Conservation (phyloP, 2,888 invertebrate species). For the Lamproptera curius region DNA sequence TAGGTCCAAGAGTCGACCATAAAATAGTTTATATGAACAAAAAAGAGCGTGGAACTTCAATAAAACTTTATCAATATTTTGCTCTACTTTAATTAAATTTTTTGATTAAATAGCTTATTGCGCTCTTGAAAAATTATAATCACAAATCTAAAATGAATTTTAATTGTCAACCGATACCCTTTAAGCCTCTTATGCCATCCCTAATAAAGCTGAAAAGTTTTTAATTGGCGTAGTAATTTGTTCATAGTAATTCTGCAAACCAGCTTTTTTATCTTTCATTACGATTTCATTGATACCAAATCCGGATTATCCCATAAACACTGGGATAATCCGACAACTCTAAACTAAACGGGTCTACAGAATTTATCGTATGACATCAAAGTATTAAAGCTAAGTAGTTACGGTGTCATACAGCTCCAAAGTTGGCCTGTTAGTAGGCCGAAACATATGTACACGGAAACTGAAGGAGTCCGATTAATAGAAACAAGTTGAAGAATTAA, state of each 20-base stretch:
- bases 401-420: conserved; percentile 11
- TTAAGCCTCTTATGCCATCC: background rate
- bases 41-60: too few species aligned
- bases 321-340: too few species aligned
- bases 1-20: too few species aligned
- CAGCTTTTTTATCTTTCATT: background rate
- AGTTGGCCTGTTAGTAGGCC: conserved; percentile 3
- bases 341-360: conserved; percentile 9
- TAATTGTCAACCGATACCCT: too few species aligned
- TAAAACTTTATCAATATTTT: too few species aligned
- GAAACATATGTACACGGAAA: conserved; percentile 6
- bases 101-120: too few species aligned
- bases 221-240: background rate
- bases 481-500: conserved; percentile 21
- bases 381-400: conserved; percentile 16
- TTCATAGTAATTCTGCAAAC: background rate
- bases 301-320: conserved; percentile 2
- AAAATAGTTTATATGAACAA: too few species aligned
- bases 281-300: conserved; percentile 2
- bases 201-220: background rate
- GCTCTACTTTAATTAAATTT: too few species aligned
- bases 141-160: too few species aligned
- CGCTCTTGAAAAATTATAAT: too few species aligned
- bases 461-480: conserved; percentile 15
- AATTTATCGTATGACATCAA: conserved; percentile 12